Evolutionary conservation across 2,888 invertebrate species (phyloP).

Genomic region (Meloe dianella): DNA sequence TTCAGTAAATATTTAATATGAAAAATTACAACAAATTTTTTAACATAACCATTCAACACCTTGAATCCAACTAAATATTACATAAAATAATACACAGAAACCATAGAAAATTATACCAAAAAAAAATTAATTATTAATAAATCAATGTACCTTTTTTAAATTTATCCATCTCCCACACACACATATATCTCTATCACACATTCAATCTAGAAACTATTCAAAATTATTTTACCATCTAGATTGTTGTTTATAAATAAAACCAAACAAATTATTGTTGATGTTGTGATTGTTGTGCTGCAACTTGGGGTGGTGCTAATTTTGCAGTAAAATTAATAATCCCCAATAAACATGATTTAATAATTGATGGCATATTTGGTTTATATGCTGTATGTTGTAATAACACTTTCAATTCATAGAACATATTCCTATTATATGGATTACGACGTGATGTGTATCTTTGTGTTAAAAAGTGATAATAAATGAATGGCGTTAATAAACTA

Average conservation of each 20-base stretch:
- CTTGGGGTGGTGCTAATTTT: slow-evolving; percentile 76
- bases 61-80: background rate
- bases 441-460: slow-evolving; percentile 92
- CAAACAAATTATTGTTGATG: slow-evolving; percentile 35
- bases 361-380: slow-evolving; percentile 72
- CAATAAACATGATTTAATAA: slow-evolving; percentile 67
- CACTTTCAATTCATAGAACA: slow-evolving; percentile 86
- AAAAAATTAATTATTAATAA: too few species aligned
- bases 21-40: slow-evolving; percentile 1
- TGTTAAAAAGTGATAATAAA: slow-evolving; percentile 95
- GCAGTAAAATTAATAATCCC: slow-evolving; percentile 73
- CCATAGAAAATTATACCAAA: too few species aligned
- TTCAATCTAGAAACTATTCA: too few species aligned
- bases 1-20: background rate
- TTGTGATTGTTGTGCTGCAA: slow-evolving; percentile 51
- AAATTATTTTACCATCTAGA: too few species aligned
- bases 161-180: too few species aligned
- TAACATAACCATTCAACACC: slow-evolving; percentile 4
- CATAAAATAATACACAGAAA: background rate
- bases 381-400: slow-evolving; percentile 71
- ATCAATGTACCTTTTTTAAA: too few species aligned
- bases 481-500: slow-evolving; percentile 89
- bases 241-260: background rate
- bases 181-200: too few species aligned
- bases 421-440: slow-evolving; percentile 94